phyloP scores from a whole-genome alignment of 2,888 invertebrate species.

The Drosophila colorata region DNA sequence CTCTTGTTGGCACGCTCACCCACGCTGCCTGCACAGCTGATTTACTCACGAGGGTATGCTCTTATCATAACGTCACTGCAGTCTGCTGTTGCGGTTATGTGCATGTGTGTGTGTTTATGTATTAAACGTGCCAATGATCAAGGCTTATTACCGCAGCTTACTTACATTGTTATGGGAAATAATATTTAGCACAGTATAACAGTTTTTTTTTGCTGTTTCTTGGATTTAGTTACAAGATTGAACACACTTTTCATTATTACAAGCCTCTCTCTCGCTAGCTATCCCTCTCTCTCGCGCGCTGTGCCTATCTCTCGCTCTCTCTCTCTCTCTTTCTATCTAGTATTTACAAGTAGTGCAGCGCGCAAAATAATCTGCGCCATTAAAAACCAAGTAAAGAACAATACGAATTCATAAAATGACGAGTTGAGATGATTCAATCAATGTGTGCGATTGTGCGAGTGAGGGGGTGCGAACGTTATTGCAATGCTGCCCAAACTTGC shows the following conservation, averaged over 20 bases:
- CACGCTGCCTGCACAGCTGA: constrained; percentile 43
- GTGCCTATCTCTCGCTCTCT: neutral
- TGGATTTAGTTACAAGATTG: neutral
- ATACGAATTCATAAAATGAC: constrained; percentile 4
- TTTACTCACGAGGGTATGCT: constrained; percentile 32
- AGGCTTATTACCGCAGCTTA: neutral
- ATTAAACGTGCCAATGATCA: constrained; percentile 2
- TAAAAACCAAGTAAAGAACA: constrained; percentile 26
- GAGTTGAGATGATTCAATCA: constrained; percentile 7
- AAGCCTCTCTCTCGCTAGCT: neutral
- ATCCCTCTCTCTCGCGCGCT: neutral
- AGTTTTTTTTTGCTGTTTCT: neutral
- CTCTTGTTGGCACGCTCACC: neutral
- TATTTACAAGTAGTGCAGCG: constrained; percentile 48
- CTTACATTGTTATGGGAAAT: neutral
- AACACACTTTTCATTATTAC: neutral
- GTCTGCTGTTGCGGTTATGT: constrained; percentile 13
- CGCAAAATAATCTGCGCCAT: constrained; percentile 61
- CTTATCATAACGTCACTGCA: constrained; percentile 42
- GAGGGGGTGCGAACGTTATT: neutral
- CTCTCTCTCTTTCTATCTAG: constrained; percentile 7
- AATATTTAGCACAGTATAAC: neutral
- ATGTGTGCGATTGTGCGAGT: neutral
- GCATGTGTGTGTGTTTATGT: neutral
- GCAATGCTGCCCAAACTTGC: neutral